Evolutionary conservation across 2,797 vertebrate species (phyloP), one percentile per base, ranked within the genome.

Genomic region (Babyrousa celebensis): DNA sequence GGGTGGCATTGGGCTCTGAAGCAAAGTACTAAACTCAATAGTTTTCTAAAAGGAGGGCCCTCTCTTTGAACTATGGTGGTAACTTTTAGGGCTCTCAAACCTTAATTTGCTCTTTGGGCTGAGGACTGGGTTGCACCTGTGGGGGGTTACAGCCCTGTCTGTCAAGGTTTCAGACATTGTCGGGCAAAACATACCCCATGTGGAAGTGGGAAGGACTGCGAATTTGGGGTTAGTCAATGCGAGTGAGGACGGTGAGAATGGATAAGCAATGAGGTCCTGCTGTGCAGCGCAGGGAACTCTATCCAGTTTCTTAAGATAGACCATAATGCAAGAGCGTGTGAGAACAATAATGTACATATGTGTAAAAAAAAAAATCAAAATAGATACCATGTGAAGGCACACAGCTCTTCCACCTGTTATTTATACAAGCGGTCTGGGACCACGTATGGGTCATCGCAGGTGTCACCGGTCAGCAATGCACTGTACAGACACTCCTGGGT

Each of bases 401-500:
- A 0, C 0, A 67, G 4, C 20, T 32, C 84, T 91, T 91, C 82
- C 20, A 91, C 70, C 12, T 3, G 70, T 12, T 87, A 72, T 82
- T 65, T 40, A 58, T 68, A 74, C 71, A 14, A 63, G 18, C 89
- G 40, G 52, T 83, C 29, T 32, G 48, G 32, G 43, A 68, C 52
- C 25, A 83, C 25, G 16, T 2, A 83, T 29, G 68, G 78, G 48
- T 16, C 75, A 68, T 79, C 87, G 0, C 54, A 1, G 11, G 67
- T 12, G 27, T 78, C 92, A 97, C 97, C 91, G 3, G 0, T 85
- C 80, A 93, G 52, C 89, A 96, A 96, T 92, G 97, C 98, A 82
- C 91, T 95, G 71, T 60, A 93, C 20, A 89, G 96, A 96, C 77
- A 96, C 84, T 32, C 95, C 20, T 56, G 80, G 82, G 90, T 88